Conservation (phyloP, 92 coral and sea anemone genomes). For the Zoanthus gigantus region DNA sequence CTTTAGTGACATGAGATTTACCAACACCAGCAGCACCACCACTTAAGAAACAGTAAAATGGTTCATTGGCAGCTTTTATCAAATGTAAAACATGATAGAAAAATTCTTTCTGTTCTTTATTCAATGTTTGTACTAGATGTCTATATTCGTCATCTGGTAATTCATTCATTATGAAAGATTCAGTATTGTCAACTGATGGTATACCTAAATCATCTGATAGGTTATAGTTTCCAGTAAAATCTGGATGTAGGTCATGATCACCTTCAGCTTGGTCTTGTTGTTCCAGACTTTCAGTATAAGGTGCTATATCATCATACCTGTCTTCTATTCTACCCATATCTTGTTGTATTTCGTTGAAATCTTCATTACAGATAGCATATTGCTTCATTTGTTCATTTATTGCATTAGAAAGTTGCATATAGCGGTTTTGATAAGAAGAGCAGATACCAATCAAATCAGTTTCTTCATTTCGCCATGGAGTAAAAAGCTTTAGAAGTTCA, state of each 20-base stretch:
- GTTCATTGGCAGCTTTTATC: background rate
- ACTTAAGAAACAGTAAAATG: too few relatives aligned
- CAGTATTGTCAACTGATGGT: background rate
- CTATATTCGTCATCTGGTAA: background rate
- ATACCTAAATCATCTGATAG: background rate
- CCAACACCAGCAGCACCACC: background rate
- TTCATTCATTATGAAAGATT: background rate
- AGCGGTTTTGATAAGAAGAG: slow-evolving; percentile 59
- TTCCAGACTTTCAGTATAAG: background rate
- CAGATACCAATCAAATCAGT: slow-evolving; percentile 61
- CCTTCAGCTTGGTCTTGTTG: background rate
- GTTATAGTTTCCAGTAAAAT: background rate
- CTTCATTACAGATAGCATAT: slow-evolving; percentile 60
- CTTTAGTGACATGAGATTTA: slow-evolving; percentile 13
- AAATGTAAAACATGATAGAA: background rate
- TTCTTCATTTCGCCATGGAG: slow-evolving; percentile 72
- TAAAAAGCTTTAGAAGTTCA: slow-evolving; percentile 59
- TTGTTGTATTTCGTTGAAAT: background rate
- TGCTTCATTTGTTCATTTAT: slow-evolving; percentile 69
- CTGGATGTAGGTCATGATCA: background rate
- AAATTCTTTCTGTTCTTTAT: background rate
- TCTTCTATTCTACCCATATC: slow-evolving; percentile 12
- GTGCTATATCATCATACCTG: slow-evolving; percentile 4
- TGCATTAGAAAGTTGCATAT: slow-evolving; percentile 27
- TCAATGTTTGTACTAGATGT: background rate